phyloP scores from a whole-genome alignment of 2,797 vertebrate genomes.

The Geotrypetes seraphini region DNA sequence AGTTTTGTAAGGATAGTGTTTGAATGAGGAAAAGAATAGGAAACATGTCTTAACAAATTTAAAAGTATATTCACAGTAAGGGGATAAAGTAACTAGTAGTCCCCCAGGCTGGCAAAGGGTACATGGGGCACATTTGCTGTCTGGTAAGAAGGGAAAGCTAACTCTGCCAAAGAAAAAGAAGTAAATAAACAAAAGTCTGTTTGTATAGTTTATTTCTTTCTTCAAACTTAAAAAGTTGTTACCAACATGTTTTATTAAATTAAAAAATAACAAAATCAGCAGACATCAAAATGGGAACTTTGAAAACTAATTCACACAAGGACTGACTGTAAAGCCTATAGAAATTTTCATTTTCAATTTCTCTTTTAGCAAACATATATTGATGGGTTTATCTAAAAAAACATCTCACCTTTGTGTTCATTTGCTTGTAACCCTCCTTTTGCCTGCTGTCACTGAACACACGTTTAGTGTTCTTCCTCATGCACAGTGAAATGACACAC shows the following conservation, averaged over 20 bases:
- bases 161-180: no score
- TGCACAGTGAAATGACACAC: constrained; percentile 56
- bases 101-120: no score
- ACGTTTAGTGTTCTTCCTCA: constrained; percentile 53
- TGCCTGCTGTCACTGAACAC: constrained; percentile 30
- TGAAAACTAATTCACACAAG: constrained; percentile 51
- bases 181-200: no score
- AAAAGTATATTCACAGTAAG: no score
- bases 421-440: constrained; percentile 31
- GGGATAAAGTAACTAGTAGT: no score
- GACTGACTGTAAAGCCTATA: constrained; percentile 51
- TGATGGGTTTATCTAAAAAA: constrained; percentile 44
- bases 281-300: constrained; percentile 46
- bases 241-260: constrained; percentile 74
- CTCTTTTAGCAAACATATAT: constrained; percentile 36
- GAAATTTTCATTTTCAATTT: constrained; percentile 48
- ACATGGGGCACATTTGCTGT: no score
- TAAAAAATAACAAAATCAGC: constrained; percentile 67
- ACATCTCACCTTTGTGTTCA: constrained; percentile 38
- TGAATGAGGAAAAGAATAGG: no score
- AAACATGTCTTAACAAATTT: no score
- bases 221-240: constrained; percentile 36
- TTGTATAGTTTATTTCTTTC: no score
- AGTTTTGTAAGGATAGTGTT: no score
- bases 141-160: no score